Percentiles rank a stretch among this genome's conserved stretches.
These are phyloP conservation scores for Leptatherina wallacei DNA, from an alignment of 2,797 vertebrate species.

Conservation along the genomic window DNA sequence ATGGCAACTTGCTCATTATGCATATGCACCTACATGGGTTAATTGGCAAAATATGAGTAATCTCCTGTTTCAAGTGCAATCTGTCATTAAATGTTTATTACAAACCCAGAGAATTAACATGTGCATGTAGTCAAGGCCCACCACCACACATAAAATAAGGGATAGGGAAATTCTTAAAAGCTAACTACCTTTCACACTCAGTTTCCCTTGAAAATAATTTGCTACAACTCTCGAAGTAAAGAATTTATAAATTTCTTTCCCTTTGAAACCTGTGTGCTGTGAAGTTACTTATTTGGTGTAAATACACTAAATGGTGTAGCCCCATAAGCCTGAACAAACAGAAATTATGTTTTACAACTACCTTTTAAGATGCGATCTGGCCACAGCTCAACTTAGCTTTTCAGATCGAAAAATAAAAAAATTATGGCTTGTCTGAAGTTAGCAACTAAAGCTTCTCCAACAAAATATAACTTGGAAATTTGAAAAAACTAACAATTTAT, in stretches of 20 bases:
- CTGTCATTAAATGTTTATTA: constrained; percentile 6
- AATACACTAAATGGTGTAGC: neutral
- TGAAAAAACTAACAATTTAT: neutral
- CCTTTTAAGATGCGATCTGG: neutral
- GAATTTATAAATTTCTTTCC: neutral
- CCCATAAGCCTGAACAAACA: neutral
- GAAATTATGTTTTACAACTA: neutral
- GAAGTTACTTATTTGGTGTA: neutral
- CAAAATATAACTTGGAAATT: neutral
- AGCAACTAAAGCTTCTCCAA: neutral
- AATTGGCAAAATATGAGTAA: constrained; percentile 1
- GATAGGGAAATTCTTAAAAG: neutral
- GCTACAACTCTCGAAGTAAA: neutral
- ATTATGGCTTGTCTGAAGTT: neutral
- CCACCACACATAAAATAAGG: neutral
- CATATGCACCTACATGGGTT: constrained; percentile 1
- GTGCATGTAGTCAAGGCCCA: neutral
- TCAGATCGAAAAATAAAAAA: neutral
- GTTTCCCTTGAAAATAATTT: neutral
- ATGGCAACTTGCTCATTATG: constrained; percentile 10
- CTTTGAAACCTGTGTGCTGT: neutral
- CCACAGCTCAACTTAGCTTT: neutral
- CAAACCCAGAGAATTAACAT: neutral
- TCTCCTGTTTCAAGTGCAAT: neutral
- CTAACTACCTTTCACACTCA: neutral